phyloP scores from a whole-genome alignment of 2,113 vertebrate species.

The Prunella fulvescens region DNA sequence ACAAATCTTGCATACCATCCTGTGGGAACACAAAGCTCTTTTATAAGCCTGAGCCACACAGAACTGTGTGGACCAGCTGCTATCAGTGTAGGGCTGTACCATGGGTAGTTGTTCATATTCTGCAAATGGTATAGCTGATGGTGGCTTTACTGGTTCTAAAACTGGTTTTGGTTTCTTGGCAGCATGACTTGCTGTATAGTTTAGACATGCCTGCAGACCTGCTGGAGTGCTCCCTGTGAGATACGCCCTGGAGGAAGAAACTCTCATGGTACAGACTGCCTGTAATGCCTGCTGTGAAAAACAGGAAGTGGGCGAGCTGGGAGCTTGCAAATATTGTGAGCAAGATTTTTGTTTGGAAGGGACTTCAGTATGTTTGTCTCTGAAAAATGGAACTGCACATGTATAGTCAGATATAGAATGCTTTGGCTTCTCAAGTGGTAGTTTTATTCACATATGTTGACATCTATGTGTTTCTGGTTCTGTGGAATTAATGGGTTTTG shows the following conservation, averaged over 20 bases:
- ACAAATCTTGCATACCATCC: background rate
- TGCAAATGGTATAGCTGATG: background rate
- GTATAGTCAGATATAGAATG: background rate
- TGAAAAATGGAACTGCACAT: background rate
- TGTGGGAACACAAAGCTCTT: background rate
- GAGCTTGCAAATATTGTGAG: background rate
- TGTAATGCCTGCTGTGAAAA: background rate
- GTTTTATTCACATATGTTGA: background rate
- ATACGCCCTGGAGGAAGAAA: background rate
- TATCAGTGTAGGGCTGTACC: background rate
- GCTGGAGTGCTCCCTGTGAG: background rate
- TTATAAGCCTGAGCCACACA: background rate
- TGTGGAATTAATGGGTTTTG: background rate
- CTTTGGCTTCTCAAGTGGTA: background rate
- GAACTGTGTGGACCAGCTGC: background rate
- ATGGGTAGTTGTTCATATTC: background rate
- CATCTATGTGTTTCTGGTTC: background rate
- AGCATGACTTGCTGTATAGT: background rate
- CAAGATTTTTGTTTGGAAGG: background rate
- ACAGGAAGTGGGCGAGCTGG: background rate
- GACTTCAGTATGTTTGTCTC: background rate
- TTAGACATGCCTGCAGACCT: background rate
- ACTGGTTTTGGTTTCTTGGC: conserved; percentile 3
- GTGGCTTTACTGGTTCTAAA: background rate
- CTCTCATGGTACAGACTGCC: background rate